Percentiles rank a stretch among this genome's conserved stretches.
Evolutionary conservation across 2,888 invertebrate genomes (phyloP).

Genomic region (Mesochorus sp.): DNA sequence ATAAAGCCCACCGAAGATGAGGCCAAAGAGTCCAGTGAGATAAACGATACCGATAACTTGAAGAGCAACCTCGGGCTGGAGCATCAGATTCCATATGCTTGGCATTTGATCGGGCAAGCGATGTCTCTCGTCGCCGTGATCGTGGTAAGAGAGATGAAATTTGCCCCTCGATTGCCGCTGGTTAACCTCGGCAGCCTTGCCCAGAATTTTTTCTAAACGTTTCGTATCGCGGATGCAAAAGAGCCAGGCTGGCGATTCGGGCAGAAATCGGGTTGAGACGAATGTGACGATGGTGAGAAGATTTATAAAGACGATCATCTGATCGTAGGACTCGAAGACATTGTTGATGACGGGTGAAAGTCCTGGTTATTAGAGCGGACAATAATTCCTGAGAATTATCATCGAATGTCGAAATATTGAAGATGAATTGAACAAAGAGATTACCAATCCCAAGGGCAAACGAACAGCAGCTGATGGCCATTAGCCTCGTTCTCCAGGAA

Average conservation of each 20-base stretch:
- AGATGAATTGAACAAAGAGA: background rate
- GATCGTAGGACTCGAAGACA: conserved; percentile 60
- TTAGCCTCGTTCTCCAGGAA: conserved; percentile 58
- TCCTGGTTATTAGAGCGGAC: conserved; percentile 26
- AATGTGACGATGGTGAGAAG: conserved; percentile 55
- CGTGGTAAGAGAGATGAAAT: conserved; percentile 55
- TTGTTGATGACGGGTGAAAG: conserved; percentile 57
- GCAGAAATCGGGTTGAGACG: conserved; percentile 57
- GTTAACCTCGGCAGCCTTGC: conserved; percentile 56
- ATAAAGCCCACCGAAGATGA: conserved; percentile 63
- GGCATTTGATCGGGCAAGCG: conserved; percentile 54
- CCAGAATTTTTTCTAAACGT: conserved; percentile 47
- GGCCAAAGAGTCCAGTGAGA: conserved; percentile 59
- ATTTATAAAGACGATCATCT: conserved; percentile 62
- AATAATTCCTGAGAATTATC: background rate
- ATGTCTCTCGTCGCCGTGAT: conserved; percentile 46
- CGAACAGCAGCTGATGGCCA: conserved; percentile 58
- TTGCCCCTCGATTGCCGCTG: conserved; percentile 37
- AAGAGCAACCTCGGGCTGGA: conserved; percentile 62
- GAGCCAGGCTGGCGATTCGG: conserved; percentile 66
- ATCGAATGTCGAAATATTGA: background rate
- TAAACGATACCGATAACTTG: conserved; percentile 63
- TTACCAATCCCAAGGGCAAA: conserved; percentile 66
- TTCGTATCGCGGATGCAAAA: conserved; percentile 55
- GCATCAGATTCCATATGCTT: conserved; percentile 56